Conservation (phyloP, 2,888 invertebrate species). For the Eristalinus sepulchralis region DNA sequence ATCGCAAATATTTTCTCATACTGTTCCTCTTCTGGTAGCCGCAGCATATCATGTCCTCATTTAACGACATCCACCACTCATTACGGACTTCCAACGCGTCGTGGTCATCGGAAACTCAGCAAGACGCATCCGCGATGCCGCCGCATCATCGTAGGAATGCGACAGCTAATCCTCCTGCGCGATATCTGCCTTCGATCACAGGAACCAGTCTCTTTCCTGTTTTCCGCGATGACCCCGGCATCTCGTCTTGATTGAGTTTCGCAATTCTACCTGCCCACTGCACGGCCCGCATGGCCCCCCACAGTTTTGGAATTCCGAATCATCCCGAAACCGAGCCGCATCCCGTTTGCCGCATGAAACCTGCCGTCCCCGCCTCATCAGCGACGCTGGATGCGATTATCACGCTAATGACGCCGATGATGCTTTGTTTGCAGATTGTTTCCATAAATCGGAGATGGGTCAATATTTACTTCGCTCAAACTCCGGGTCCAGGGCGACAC, state of each 20-base stretch:
- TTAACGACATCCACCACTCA: background rate
- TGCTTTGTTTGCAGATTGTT: constrained; percentile 69
- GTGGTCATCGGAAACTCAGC: background rate
- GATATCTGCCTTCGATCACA: background rate
- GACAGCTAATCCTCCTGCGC: background rate
- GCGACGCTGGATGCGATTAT: constrained; percentile 59
- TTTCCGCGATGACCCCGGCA: background rate
- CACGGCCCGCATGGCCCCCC: background rate
- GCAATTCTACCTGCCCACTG: background rate
- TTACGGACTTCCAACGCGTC: background rate
- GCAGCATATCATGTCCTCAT: background rate
- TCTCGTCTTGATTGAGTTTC: background rate
- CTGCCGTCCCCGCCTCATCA: constrained; percentile 34
- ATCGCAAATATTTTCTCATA: background rate
- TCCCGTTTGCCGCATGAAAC: background rate
- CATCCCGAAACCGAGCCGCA: background rate
- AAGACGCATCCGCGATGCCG: background rate
- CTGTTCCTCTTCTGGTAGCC: background rate
- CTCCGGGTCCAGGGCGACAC: constrained; percentile 13
- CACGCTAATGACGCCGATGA: constrained; percentile 66
- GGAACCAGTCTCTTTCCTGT: background rate
- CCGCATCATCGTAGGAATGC: background rate
- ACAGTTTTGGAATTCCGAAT: background rate
- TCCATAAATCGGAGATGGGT: constrained; percentile 69
- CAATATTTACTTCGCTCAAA: constrained; percentile 63